These are phyloP conservation scores for Aricia artaxerxes DNA, from an alignment of 2,888 invertebrate genomes.

Conservation along the genomic window DNA sequence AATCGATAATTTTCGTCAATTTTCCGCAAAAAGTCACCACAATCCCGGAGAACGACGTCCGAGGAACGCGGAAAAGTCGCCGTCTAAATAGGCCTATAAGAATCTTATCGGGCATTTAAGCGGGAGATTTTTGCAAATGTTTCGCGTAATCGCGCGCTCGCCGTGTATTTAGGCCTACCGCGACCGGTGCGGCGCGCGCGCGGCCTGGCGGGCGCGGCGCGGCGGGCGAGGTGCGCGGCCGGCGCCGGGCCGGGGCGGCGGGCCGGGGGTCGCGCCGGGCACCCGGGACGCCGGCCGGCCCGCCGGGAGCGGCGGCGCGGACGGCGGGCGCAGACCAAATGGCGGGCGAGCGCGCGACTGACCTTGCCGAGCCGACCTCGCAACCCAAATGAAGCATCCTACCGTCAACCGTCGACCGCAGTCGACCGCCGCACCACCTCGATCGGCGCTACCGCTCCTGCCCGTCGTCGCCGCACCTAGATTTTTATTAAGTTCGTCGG, in stretches of 20 bases:
- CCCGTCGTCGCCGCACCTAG: background rate
- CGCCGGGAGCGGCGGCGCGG: conserved; percentile 48
- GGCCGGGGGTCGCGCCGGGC: conserved; percentile 36
- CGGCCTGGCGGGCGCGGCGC: conserved; percentile 41
- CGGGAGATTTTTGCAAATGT: conserved; percentile 60
- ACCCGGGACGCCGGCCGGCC: conserved; percentile 34
- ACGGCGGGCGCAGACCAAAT: conserved; percentile 58
- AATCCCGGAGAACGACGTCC: conserved; percentile 51
- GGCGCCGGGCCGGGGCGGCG: conserved; percentile 38
- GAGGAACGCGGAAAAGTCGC: conserved; percentile 44
- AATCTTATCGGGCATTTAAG: conserved; percentile 68
- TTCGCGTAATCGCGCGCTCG: conserved; percentile 58
- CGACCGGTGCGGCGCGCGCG: conserved; percentile 49
- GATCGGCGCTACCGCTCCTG: background rate
- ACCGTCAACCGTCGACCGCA: conserved; percentile 34
- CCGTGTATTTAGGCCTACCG: conserved; percentile 69
- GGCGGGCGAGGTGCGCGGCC: conserved; percentile 33
- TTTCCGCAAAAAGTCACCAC: conserved; percentile 50
- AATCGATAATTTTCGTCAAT: conserved; percentile 37
- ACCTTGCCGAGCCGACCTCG: conserved; percentile 55
- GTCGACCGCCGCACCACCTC: conserved; percentile 12
- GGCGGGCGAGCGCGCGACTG: conserved; percentile 52
- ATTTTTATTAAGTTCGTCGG: background rate
- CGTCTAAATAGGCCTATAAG: conserved; percentile 75
- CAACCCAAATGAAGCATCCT: conserved; percentile 58